Evolutionary conservation across 1,140 invertebrate genomes (phyloP).

Genomic region (Musca vetustissima): DNA sequence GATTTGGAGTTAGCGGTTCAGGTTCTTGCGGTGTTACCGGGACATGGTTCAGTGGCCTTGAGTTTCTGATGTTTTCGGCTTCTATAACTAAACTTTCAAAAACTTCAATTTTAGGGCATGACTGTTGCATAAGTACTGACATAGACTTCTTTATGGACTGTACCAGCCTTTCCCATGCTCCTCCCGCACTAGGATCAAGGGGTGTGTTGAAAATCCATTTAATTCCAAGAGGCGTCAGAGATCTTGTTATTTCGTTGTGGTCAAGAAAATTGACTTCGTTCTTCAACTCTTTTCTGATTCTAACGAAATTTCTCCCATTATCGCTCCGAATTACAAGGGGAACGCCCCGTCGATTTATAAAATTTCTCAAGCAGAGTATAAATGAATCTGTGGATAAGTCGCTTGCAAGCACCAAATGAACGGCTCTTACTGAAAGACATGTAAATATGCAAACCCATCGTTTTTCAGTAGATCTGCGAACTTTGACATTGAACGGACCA

Average conservation of each 20-base stretch:
- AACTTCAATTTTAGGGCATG: conserved; percentile 32
- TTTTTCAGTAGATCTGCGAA: conserved; percentile 38
- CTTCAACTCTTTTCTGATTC: conserved; percentile 16
- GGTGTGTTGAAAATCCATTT: conserved; percentile 26
- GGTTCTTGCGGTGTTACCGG: conserved; percentile 37
- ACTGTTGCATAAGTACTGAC: conserved; percentile 27
- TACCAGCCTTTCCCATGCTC: conserved; percentile 39
- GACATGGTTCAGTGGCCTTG: conserved; percentile 37
- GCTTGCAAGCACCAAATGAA: conserved; percentile 45
- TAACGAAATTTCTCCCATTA: conserved; percentile 39
- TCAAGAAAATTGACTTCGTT: conserved; percentile 29
- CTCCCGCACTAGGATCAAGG: conserved; percentile 26
- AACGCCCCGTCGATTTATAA: conserved; percentile 15
- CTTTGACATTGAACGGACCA: conserved; percentile 37
- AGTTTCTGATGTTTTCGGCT: conserved; percentile 37
- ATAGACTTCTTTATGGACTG: conserved; percentile 35
- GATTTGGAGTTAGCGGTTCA: conserved; percentile 26
- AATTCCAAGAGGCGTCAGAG: not conserved
- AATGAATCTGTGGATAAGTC: conserved; percentile 49
- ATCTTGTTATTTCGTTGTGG: not conserved
- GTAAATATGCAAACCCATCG: conserved; percentile 54
- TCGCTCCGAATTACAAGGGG: conserved; percentile 35
- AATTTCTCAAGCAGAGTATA: conserved; percentile 33
- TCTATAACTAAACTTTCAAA: conserved; percentile 36
- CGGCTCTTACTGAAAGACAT: conserved; percentile 43